Base-by-base conservation (phyloP, 2,113 vertebrate species). In the Poecilia latipinna region DNA sequence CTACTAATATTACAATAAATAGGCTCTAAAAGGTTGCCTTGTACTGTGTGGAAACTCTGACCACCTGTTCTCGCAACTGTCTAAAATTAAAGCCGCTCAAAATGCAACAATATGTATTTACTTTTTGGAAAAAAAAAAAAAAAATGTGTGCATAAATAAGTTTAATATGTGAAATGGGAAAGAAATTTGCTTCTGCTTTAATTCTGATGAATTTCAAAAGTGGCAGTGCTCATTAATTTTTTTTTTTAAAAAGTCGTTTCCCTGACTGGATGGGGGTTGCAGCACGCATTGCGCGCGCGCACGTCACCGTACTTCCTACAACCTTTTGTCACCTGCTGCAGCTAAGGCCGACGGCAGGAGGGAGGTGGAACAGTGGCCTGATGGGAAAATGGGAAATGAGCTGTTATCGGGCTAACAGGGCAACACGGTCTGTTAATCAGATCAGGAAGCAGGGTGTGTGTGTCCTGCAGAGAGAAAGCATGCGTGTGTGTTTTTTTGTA, bases 381-480 rank as follows among this genome's bases (percentile, higher is more conserved):
- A 94, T 93, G 89, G 93, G 94, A 94, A 95, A 93, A 94, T 92
- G 88, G 94, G 95, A 95, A 95, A 91, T 82, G 75, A 74, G 82
- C 88, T 94, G 88, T 94, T 93, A 93, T 93, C 93, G 65, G 79
- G 79, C 67, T 80, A 90, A 89, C 90, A 85, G 87, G 86, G 86
- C 85, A 83, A 90, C 77, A 15, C 79, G 65, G 89, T 82, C 77
- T 73, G 65, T 92, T 95, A 94, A 95, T 95, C 93, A 95, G 93
- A 94, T 94, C 90, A 91, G 91, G 91, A 93, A 86, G 79, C 4
- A 65, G 85, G 61, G 86, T 89, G 87, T 89, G 89, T 69, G 85
- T 82, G 87, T 80, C 79, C 78, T 54, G 33, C 67, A 8, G 37
- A 69, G 68, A 42, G 75, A 75, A 70, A 72, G 65, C 26, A 37